phyloP scores from a whole-genome alignment of 2,797 vertebrate genomes.

The Parambassis ranga region DNA sequence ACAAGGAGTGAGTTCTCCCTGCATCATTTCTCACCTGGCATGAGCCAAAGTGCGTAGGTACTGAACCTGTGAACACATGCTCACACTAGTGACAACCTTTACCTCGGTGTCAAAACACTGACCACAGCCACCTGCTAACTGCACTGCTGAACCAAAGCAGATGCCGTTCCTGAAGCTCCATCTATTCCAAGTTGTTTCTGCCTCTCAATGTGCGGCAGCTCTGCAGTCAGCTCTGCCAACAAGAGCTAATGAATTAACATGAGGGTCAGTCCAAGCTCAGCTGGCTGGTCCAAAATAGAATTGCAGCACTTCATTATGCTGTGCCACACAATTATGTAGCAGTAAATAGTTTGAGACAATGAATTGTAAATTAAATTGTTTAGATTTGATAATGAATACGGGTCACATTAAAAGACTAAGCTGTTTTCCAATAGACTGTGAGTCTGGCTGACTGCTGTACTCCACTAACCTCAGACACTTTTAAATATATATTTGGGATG shows the following conservation, averaged over 20 bases:
- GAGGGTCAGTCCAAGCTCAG: constrained; percentile 39
- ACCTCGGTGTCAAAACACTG: constrained; percentile 18
- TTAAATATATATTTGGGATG: too few relatives aligned
- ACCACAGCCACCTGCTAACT: constrained; percentile 22
- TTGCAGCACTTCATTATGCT: constrained; percentile 26
- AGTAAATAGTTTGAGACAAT: constrained; percentile 32
- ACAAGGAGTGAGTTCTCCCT: background rate
- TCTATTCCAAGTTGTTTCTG: background rate
- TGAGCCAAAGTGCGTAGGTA: constrained; percentile 15
- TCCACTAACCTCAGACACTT: too few relatives aligned
- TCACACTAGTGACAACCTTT: constrained; percentile 16
- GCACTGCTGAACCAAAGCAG: background rate
- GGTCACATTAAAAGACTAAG: background rate
- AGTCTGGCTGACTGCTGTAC: background rate
- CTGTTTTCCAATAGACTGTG: background rate
- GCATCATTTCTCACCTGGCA: constrained; percentile 24
- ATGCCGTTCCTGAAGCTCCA: background rate
- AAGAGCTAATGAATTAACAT: constrained; percentile 42
- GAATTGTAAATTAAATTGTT: constrained; percentile 22
- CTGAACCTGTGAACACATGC: constrained; percentile 22
- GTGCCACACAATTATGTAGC: constrained; percentile 12
- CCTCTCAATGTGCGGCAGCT: background rate
- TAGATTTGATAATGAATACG: constrained; percentile 5
- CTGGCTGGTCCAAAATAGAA: constrained; percentile 30
- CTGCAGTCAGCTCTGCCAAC: background rate